These are phyloP conservation scores for Cremastinae sp. DNA, from an alignment of 2,888 invertebrate genomes.

Conservation along the genomic window DNA sequence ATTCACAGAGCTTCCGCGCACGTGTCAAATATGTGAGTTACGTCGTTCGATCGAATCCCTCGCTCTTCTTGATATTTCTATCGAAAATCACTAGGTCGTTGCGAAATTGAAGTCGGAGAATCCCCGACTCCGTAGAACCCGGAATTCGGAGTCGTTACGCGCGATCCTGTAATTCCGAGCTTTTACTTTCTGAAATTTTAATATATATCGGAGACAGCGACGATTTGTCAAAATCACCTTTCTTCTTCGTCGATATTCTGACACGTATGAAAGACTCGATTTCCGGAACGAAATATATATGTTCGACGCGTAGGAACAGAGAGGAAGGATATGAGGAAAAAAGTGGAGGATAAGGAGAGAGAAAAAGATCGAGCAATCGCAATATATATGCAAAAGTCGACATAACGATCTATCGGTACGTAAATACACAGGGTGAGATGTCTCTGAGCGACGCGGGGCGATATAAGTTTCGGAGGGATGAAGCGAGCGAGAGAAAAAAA, in stretches of 20 bases:
- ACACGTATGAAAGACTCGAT: slow-evolving; percentile 36
- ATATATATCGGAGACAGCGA: slow-evolving; percentile 28
- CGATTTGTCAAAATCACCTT: slow-evolving; percentile 48
- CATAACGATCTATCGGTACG: slow-evolving; percentile 80
- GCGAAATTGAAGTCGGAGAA: too few species aligned
- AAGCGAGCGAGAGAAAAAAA: slow-evolving; percentile 42
- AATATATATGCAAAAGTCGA: slow-evolving; percentile 80
- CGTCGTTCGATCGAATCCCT: background rate
- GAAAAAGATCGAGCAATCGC: slow-evolving; percentile 72
- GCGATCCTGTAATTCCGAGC: background rate
- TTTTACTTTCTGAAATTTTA: slow-evolving; percentile 29
- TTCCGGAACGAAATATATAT: slow-evolving; percentile 32
- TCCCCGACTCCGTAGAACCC: too few species aligned
- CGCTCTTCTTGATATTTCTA: background rate
- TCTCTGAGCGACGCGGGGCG: slow-evolving; percentile 59
- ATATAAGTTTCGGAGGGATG: slow-evolving; percentile 56
- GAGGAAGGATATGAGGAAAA: slow-evolving; percentile 57
- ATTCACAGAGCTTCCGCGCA: background rate
- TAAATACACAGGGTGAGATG: slow-evolving; percentile 76
- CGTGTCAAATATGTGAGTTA: background rate
- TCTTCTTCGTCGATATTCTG: slow-evolving; percentile 41
- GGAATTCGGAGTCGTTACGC: background rate
- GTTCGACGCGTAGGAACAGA: background rate
- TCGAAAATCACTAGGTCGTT: background rate
- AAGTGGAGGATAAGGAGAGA: slow-evolving; percentile 66